A percentile compares a stretch with the other conserved stretches of the same genome.
phyloP scores from a whole-genome alignment of 2,888 invertebrate genomes.

The Aethes cnicana region DNA sequence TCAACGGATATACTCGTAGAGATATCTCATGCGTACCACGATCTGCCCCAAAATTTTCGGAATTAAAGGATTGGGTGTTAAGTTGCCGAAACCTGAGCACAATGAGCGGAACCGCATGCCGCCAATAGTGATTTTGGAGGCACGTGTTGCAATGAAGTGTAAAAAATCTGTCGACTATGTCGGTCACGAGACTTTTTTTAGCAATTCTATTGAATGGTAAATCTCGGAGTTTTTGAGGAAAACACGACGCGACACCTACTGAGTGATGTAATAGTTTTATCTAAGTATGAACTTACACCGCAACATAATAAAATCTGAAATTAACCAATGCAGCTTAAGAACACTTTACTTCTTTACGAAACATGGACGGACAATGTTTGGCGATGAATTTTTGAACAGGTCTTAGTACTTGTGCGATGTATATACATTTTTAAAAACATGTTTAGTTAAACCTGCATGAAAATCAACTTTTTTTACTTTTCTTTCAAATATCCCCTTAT shows the following conservation, averaged over 20 bases:
- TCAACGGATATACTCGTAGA: not conserved
- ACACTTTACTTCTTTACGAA: no score
- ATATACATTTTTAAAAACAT: no score
- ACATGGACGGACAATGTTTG: no score
- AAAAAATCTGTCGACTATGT: conserved; percentile 4
- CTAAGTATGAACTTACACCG: no score
- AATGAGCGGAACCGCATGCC: conserved; percentile 24
- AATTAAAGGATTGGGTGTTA: conserved; percentile 8
- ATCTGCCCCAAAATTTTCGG: conserved; percentile 2
- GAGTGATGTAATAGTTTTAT: no score
- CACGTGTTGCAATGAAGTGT: conserved; percentile 11
- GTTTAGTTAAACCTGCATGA: no score
- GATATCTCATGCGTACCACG: conserved; percentile 13
- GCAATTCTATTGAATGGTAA: not conserved
- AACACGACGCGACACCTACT: not conserved
- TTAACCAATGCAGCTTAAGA: no score
- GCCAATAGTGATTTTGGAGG: conserved; percentile 22
- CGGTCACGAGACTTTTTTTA: not conserved
- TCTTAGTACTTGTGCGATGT: no score
- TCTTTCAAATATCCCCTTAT: no score
- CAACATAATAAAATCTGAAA: no score
- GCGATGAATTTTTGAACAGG: no score
- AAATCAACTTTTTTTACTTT: no score
- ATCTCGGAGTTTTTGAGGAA: not conserved
- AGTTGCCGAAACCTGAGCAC: conserved; percentile 10